Conservation (phyloP, 2,797 vertebrate species). For the Catamblyrhynchus diadema region DNA sequence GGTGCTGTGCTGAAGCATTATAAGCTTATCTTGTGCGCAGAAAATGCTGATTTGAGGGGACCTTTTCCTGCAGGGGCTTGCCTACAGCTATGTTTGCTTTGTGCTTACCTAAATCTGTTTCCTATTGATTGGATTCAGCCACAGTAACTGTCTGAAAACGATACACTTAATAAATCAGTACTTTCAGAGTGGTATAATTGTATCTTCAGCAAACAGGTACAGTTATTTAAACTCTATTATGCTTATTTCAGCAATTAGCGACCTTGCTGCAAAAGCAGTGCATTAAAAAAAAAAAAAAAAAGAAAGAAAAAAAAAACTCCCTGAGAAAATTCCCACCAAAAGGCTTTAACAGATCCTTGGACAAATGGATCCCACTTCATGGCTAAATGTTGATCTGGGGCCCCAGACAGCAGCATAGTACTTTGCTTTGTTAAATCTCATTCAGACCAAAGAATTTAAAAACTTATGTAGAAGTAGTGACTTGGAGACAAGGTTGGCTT, state of each 20-base stretch:
- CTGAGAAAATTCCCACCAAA: not conserved
- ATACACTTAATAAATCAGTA: not conserved
- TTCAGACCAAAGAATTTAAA: not conserved
- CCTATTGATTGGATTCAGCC: not conserved
- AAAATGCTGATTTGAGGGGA: not conserved
- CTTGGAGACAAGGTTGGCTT: not conserved
- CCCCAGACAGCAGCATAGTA: not conserved
- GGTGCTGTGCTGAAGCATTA: not conserved
- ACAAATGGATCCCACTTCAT: not conserved
- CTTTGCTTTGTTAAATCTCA: not conserved
- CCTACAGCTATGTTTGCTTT: not conserved
- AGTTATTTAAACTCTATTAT: not conserved
- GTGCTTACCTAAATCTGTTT: slow-evolving; percentile 8
- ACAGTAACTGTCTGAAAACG: not conserved
- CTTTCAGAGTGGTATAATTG: not conserved
- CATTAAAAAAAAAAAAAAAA: not conserved
- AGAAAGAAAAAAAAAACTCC: rapidly evolving
- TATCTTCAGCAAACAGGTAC: not conserved
- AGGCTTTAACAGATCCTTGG: not conserved
- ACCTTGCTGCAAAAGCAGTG: not conserved
- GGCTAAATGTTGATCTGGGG: not conserved
- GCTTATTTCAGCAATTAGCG: not conserved
- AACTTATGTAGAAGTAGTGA: rapidly evolving
- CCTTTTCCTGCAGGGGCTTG: slow-evolving; percentile 6
- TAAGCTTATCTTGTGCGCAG: not conserved